These are phyloP conservation scores for Pitta sordida DNA, from an alignment of 2,113 vertebrate species.

Conservation along the genomic window DNA sequence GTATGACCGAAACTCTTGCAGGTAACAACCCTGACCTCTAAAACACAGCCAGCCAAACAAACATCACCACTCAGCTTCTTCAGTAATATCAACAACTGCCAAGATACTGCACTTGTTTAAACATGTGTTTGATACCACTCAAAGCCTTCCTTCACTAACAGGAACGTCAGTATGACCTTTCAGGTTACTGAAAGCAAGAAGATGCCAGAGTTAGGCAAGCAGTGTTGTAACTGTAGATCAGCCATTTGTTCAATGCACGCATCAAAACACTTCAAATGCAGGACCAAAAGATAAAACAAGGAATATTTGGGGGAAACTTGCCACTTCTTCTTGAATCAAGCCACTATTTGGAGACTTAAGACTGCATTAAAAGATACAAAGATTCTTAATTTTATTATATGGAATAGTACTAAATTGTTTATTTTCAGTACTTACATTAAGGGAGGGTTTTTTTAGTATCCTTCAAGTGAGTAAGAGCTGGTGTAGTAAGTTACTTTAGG, in stretches of 20 bases:
- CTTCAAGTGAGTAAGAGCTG: background rate
- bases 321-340: background rate
- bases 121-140: background rate
- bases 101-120: background rate
- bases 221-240: background rate
- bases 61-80: background rate
- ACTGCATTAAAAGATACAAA: background rate
- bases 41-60: background rate
- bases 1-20: background rate
- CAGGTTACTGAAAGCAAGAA: background rate
- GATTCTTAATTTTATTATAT: background rate
- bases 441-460: background rate
- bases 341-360: background rate
- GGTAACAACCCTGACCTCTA: background rate
- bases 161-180: background rate
- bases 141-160: background rate
- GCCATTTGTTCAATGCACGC: background rate
- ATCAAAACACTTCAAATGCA: background rate
- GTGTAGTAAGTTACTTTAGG: background rate
- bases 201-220: background rate
- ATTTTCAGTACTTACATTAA: background rate
- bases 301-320: background rate
- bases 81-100: background rate
- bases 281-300: background rate
- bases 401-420: rapidly evolving